Percentiles rank a stretch among this genome's conserved stretches.
Evolutionary conservation across 2,797 vertebrate species (phyloP).

Genomic region (Podarcis lilfordi): DNA sequence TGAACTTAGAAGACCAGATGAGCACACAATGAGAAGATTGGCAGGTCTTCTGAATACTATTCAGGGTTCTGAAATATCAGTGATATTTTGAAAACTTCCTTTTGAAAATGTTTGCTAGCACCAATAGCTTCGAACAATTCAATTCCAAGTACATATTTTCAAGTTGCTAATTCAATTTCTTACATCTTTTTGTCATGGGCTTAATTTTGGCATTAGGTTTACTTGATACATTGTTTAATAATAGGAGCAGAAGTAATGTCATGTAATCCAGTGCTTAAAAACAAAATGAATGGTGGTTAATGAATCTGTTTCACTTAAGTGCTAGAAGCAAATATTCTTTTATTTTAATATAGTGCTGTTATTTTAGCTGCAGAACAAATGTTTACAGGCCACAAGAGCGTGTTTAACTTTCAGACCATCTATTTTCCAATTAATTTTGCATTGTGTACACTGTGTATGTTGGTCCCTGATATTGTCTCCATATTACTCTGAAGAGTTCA

Average conservation of each 20-base stretch:
- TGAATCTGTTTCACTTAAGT: constrained; percentile 38
- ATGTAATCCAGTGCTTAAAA: constrained; percentile 38
- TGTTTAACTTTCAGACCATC: constrained; percentile 55
- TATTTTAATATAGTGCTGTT: constrained; percentile 50
- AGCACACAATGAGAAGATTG: constrained; percentile 15
- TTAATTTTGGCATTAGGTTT: constrained; percentile 12
- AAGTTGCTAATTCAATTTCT: constrained; percentile 27
- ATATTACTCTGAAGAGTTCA: constrained; percentile 53
- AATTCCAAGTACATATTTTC: constrained; percentile 40
- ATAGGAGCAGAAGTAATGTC: neutral
- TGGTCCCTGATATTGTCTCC: constrained; percentile 46
- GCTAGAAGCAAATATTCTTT: constrained; percentile 49
- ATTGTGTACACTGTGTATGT: constrained; percentile 40
- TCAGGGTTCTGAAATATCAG: constrained; percentile 25
- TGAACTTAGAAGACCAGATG: constrained; percentile 18
- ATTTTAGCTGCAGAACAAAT: constrained; percentile 62
- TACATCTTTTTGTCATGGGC: constrained; percentile 3
- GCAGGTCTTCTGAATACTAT: constrained; percentile 28
- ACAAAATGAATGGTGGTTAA: constrained; percentile 57
- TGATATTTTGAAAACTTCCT: neutral
- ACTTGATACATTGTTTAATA: constrained; percentile 3
- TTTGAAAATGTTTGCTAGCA: neutral
- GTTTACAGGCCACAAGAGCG: constrained; percentile 61
- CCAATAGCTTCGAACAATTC: constrained; percentile 23
- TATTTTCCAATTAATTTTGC: constrained; percentile 69